phyloP scores from a whole-genome alignment of 2,888 invertebrate genomes.

The Iselma pallidipennis region DNA sequence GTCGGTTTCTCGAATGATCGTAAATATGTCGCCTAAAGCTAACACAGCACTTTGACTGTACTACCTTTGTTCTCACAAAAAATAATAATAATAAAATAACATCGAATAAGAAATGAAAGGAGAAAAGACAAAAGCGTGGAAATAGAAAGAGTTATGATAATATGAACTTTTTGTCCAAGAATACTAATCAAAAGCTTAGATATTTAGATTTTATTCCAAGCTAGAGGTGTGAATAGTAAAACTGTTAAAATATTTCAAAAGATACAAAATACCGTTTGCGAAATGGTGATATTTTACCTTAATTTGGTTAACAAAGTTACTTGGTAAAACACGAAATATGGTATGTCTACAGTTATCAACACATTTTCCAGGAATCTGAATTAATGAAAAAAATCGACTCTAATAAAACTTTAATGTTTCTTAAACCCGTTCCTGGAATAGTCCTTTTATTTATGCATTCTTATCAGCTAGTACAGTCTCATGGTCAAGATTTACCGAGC shows the following conservation, averaged over 20 bases:
- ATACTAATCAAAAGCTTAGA: no score
- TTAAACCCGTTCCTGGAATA: no score
- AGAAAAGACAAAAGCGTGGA: constrained; percentile 41
- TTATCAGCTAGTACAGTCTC: constrained; percentile 16
- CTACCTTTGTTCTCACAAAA: no score
- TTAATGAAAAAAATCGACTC: no score
- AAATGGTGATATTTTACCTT: constrained; percentile 26
- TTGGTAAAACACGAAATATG: no score
- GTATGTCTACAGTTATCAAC: no score
- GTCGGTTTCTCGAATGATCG: constrained; percentile 46
- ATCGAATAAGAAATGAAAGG: no score
- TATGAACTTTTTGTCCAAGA: neutral
- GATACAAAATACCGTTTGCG: constrained; percentile 24
- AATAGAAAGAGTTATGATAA: constrained; percentile 40
- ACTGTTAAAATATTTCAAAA: constrained; percentile 31
- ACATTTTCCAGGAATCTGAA: no score
- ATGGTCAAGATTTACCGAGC: no score
- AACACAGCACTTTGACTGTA: constrained; percentile 41
- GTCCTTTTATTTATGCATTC: constrained; percentile 18
- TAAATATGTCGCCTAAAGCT: constrained; percentile 51
- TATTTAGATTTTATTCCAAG: no score
- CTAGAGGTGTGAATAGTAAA: neutral
- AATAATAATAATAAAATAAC: constrained; percentile 35
- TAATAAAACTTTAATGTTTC: no score
- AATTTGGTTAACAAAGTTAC: constrained; percentile 33